These are phyloP conservation scores for Limnephilus marmoratus DNA, from an alignment of 2,888 invertebrate genomes.

Conservation along the genomic window DNA sequence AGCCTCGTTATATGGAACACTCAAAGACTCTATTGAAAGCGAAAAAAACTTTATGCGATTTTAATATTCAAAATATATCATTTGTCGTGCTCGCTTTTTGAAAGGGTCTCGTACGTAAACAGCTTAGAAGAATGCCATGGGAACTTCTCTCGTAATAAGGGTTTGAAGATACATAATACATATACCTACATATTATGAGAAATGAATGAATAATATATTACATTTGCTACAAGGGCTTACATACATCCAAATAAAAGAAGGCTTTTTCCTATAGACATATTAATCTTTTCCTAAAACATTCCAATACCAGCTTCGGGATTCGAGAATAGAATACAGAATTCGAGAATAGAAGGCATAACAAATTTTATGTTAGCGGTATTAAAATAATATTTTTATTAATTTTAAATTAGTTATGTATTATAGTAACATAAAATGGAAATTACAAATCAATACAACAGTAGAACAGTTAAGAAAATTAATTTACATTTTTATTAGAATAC, in stretches of 20 bases:
- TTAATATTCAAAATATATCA: conserved; percentile 50
- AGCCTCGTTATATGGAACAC: conserved; percentile 35
- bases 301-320: background rate
- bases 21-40: conserved; percentile 35
- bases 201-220: background rate
- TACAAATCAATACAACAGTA: no score
- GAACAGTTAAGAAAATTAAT: no score
- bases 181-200: background rate
- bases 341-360: background rate
- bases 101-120: conserved; percentile 37
- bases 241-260: background rate
- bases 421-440: no score
- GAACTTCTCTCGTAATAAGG: conserved; percentile 31
- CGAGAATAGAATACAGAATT: background rate
- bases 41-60: conserved; percentile 43
- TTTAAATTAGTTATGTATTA: background rate
- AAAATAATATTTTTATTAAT: background rate
- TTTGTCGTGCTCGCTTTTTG: conserved; percentile 25
- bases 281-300: background rate
- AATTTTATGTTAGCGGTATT: background rate
- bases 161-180: conserved; percentile 4
- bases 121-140: conserved; percentile 46
- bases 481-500: no score
- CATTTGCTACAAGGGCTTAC: background rate
- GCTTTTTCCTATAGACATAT: background rate